Base-by-base conservation (phyloP, 1,140 invertebrate genomes). In the Saxidomus purpurata region DNA sequence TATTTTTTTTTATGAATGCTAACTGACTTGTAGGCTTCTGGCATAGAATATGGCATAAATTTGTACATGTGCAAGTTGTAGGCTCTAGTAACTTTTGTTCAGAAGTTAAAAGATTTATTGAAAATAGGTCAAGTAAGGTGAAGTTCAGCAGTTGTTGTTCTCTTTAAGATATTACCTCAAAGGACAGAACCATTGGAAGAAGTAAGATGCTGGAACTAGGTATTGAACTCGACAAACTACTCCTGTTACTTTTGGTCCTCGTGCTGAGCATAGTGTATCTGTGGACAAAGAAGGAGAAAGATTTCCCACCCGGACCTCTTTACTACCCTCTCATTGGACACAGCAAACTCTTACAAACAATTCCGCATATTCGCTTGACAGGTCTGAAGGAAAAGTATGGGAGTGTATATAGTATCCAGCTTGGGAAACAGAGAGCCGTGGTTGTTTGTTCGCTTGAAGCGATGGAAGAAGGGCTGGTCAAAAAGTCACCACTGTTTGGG, bases 351-450 rank as follows among this genome's bases (percentile, higher is more conserved):
- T 89, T 94, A 36, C 61, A 86, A 52, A 77, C 82, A 0, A 90
- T 86, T 55, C 87, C 92, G 8, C 91, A 94, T 67, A 90, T 93
- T n/a, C 79, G 88, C 15, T 82, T 94, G 40, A 91, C 91, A 63
- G 88, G 92, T 61, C 59, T 94, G 36, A 92, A 89, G 69, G 91
- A 93, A 11, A 86, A 90, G n/a, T 94, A 94, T 91, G 94, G 94
- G 15, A 90, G 93, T 86, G 89, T 94, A 11, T 94, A 91, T 80
- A 91, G 90, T 67, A 63, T 94, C 13, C 85, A 88, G 67, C 43
- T 92, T 59, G 93, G 93, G 0, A 91, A 90, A 34, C 76, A 93
- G 28, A 86, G 86, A n/a, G 77, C 92, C 25, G 89, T 94, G 8
- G 91, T 94, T 47, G 89, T 93, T 9, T 92, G 90, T 88, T 93